Conservation (phyloP, 2,797 vertebrate species). For the Pelodytes ibericus region DNA sequence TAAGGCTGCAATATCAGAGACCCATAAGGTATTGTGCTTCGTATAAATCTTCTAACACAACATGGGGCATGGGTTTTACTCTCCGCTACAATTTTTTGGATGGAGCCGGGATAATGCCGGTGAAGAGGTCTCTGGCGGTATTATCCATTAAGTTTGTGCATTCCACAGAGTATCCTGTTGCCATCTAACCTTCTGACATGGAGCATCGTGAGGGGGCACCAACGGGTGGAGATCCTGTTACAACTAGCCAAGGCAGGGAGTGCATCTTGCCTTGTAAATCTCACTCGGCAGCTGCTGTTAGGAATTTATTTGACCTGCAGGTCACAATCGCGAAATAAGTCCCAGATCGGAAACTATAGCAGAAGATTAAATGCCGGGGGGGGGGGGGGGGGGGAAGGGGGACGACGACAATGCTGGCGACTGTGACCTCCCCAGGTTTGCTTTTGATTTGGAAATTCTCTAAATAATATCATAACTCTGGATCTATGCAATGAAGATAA, state of each 20-base stretch:
- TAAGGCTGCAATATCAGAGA: no score
- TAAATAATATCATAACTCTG: no score
- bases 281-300: constrained; percentile 45
- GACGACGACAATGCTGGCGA: no score
- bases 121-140: not conserved
- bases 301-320: constrained; percentile 39
- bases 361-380: not conserved
- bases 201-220: constrained; percentile 19
- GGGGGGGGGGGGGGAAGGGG: not conserved
- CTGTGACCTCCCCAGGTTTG: not conserved
- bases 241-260: constrained; percentile 29
- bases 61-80: no score
- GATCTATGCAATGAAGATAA: no score
- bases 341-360: not conserved
- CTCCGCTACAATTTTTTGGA: not conserved
- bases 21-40: no score
- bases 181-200: constrained; percentile 30
- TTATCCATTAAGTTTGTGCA: constrained; percentile 7
- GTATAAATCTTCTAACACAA: no score
- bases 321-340: constrained; percentile 38
- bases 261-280: constrained; percentile 34
- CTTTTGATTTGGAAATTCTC: no score
- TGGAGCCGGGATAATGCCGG: not conserved
- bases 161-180: constrained; percentile 22
- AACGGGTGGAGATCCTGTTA: constrained; percentile 13